phyloP scores from a whole-genome alignment of 2,888 invertebrate species.

The Caenorhabditis sp. region DNA sequence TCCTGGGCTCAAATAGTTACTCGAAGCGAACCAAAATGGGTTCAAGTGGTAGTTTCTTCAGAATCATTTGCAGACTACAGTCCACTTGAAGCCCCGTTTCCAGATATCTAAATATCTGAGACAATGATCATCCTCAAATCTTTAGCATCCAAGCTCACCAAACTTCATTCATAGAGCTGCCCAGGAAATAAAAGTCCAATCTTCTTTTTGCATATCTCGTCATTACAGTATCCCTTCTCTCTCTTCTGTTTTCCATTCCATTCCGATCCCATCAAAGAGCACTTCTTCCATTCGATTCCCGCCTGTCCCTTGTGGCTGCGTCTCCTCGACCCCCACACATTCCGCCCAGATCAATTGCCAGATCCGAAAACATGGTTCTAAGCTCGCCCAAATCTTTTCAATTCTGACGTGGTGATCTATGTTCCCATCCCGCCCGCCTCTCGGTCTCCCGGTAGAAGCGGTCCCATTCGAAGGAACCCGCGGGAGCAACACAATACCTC shows the following conservation, averaged over 20 bases:
- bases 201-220: slow-evolving; percentile 6
- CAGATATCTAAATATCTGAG: no score
- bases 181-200: slow-evolving; percentile 30
- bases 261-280: slow-evolving; percentile 51
- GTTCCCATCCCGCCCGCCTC: slow-evolving; percentile 11
- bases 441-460: no score
- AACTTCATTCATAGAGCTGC: background rate
- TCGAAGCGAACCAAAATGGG: no score
- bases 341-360: slow-evolving; percentile 36
- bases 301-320: slow-evolving; percentile 32
- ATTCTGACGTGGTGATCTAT: slow-evolving; percentile 62
- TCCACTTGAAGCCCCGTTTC: no score
- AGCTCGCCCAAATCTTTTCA: slow-evolving; percentile 49
- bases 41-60: no score
- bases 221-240: slow-evolving; percentile 10
- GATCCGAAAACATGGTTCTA: slow-evolving; percentile 58
- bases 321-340: slow-evolving; percentile 18
- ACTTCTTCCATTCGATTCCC: slow-evolving; percentile 27
- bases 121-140: slow-evolving; percentile 22
- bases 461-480: background rate
- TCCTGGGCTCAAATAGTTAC: slow-evolving; percentile 6
- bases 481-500: background rate
- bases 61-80: no score
- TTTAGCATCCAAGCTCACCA: slow-evolving; percentile 17
- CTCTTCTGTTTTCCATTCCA: slow-evolving; percentile 20